Conservation (phyloP, 2,888 invertebrate genomes). For the Mongoloraphidia duomilia region DNA sequence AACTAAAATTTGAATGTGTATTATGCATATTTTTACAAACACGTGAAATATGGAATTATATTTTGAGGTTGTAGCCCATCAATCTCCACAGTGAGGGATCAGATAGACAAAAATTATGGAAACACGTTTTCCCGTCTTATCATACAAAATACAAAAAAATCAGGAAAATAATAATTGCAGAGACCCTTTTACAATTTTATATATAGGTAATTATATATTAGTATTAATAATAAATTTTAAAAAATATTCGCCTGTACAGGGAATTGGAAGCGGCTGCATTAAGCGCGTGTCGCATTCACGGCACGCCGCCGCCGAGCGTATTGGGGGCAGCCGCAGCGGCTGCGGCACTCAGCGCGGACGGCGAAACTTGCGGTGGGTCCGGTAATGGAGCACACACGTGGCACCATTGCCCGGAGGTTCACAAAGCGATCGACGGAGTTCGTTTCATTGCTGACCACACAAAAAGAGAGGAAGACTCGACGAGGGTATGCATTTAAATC, state of each 20-base stretch:
- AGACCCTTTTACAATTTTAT: neutral
- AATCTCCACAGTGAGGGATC: no score
- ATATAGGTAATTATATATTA: neutral
- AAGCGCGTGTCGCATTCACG: constrained; percentile 41
- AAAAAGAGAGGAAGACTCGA: constrained; percentile 80
- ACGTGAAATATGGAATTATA: no score
- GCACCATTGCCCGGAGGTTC: constrained; percentile 83
- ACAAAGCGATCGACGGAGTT: constrained; percentile 85
- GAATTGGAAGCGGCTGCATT: constrained; percentile 40
- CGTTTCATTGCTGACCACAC: constrained; percentile 88
- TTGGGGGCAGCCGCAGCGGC: constrained; percentile 27
- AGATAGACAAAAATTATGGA: no score
- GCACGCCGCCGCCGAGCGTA: constrained; percentile 41
- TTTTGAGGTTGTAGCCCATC: no score
- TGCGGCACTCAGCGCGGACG: constrained; percentile 29
- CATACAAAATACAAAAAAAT: no score
- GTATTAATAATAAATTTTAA: neutral
- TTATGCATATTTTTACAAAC: no score
- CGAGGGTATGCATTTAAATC: constrained; percentile 45
- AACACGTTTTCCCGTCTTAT: no score
- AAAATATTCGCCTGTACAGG: constrained; percentile 21
- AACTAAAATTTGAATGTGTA: no score
- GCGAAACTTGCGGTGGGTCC: constrained; percentile 37
- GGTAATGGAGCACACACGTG: constrained; percentile 53
- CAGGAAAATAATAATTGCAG: neutral